Conservation (phyloP, 2,888 invertebrate species). For the Hirtodrosophila alboralis region DNA sequence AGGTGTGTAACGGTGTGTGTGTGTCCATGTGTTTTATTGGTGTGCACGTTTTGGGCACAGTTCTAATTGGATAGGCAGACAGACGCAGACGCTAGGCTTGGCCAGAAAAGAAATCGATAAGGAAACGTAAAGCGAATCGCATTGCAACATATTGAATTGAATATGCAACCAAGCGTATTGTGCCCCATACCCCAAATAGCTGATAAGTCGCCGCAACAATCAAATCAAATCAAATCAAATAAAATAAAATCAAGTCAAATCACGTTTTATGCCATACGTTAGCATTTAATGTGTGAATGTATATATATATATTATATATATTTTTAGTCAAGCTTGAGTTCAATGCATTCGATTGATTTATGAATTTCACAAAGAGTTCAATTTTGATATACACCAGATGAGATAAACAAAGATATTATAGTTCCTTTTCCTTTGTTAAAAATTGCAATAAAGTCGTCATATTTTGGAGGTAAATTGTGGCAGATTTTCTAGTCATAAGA, state of each 20-base stretch:
- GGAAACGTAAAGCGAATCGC: slow-evolving; percentile 15
- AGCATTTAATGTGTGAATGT: not conserved
- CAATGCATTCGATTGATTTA: too few species aligned
- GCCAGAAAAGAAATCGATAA: slow-evolving; percentile 60
- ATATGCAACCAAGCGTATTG: slow-evolving; percentile 48
- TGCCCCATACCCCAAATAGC: slow-evolving; percentile 47
- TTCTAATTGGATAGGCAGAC: slow-evolving; percentile 70
- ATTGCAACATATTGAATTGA: slow-evolving; percentile 3
- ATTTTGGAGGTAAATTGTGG: too few species aligned
- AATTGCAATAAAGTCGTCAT: too few species aligned
- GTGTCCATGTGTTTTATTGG: slow-evolving; percentile 63
- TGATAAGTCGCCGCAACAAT: slow-evolving; percentile 76
- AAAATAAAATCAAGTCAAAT: slow-evolving; percentile 50
- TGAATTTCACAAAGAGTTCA: too few species aligned
- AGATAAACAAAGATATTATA: too few species aligned
- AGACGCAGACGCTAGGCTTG: slow-evolving; percentile 18
- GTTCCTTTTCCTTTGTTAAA: too few species aligned
- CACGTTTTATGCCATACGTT: slow-evolving; percentile 36
- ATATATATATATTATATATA: too few species aligned
- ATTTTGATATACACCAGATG: too few species aligned
- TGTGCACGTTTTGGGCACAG: slow-evolving; percentile 67
- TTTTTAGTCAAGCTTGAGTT: too few species aligned
- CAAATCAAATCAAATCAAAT: slow-evolving; percentile 71
- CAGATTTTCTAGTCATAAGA: too few species aligned
- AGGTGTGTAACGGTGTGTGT: slow-evolving; percentile 3